Conservation (phyloP, 2,113 vertebrate genomes). For the Cryptomyrus ogoouensis region DNA sequence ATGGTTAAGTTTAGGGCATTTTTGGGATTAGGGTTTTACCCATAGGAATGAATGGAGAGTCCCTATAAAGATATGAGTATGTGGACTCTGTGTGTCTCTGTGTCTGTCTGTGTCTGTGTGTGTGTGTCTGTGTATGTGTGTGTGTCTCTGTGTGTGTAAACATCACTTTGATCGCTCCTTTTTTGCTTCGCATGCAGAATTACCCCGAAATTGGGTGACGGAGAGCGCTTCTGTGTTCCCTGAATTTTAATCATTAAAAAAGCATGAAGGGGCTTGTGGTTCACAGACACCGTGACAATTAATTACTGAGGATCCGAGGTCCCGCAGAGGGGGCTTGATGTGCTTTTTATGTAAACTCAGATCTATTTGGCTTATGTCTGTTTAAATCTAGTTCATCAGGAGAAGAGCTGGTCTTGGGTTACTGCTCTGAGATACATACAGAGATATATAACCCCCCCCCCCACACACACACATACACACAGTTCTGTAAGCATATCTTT, state of each 20-base stretch:
- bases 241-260: neutral
- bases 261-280: neutral
- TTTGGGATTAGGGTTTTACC: neutral
- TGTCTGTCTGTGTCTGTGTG: neutral
- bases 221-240: neutral
- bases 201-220: neutral
- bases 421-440: neutral
- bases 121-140: neutral
- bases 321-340: neutral
- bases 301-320: neutral
- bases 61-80: neutral
- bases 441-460: too few species aligned
- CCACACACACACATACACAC: too few species aligned
- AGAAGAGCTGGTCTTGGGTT: neutral
- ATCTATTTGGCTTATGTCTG: neutral
- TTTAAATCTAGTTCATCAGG: neutral
- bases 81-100: neutral
- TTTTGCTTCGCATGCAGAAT: neutral
- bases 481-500: too few species aligned
- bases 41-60: neutral
- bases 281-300: constrained; percentile 25
- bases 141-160: neutral
- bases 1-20: neutral
- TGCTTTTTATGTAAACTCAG: neutral
- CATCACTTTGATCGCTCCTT: neutral